phyloP scores from a whole-genome alignment of 2,888 invertebrate species.

The Drosophila percnosoma region DNA sequence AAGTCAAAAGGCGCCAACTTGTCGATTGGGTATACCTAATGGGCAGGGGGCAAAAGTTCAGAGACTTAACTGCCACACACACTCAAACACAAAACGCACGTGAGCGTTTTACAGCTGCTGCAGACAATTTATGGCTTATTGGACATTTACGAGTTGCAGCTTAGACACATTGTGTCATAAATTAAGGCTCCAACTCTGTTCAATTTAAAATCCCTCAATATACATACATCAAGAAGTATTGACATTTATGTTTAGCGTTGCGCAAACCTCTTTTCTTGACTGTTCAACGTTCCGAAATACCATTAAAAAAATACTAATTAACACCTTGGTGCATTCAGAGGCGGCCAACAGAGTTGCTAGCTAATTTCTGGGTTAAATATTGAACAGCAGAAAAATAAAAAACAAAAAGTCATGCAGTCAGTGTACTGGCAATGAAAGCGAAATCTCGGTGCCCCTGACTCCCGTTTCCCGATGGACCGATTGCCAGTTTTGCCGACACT shows the following conservation, averaged over 20 bases:
- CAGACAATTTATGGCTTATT: conserved; percentile 49
- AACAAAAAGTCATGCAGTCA: conserved; percentile 60
- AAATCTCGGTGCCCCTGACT: conserved; percentile 59
- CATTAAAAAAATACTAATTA: conserved; percentile 62
- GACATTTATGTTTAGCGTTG: conserved; percentile 69
- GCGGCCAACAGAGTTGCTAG: conserved; percentile 44
- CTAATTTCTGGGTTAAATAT: conserved; percentile 79
- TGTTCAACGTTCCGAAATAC: conserved; percentile 13
- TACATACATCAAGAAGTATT: conserved; percentile 65
- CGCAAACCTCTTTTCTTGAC: conserved; percentile 6
- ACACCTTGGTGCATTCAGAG: conserved; percentile 68
- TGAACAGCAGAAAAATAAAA: conserved; percentile 42
- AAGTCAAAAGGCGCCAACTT: conserved; percentile 68
- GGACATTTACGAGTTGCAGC: conserved; percentile 60
- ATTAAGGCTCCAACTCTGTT: conserved; percentile 30
- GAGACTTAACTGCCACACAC: conserved; percentile 14
- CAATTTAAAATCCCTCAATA: conserved; percentile 29
- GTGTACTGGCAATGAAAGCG: conserved; percentile 72
- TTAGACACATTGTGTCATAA: conserved; percentile 55
- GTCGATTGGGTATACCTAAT: conserved; percentile 13
- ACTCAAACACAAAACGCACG: neutral
- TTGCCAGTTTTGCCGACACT: conserved; percentile 32
- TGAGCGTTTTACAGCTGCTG: conserved; percentile 19
- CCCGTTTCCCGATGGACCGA: conserved; percentile 30
- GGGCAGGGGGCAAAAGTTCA: conserved; percentile 39